Evolutionary conservation across 2,797 vertebrate genomes (phyloP), one percentile per base, ranked within the genome.

Genomic region (Anguilla obscura): DNA sequence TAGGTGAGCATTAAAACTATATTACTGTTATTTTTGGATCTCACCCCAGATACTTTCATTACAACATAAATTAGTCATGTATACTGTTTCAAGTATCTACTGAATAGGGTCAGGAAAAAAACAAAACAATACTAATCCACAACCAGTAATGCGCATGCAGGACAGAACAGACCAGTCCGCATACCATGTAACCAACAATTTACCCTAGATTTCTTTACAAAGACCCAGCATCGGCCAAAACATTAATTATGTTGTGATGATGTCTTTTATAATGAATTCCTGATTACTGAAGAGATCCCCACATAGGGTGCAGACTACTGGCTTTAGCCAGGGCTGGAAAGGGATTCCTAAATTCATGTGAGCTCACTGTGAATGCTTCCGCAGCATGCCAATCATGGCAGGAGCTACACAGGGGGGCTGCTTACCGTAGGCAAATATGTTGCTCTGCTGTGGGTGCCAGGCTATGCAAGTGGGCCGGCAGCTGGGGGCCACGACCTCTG

Each of bases 401-500:
- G 8, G 33, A 12, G 45, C n/a, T 18, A 21, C 52, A 56, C 9
- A 14, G 21, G 14, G 66, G 58, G 66, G 58, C 69, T 60, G 52
- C 95, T 96, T 97, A 99, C 98, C 98, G 87, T 98, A 95, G 88
- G 96, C 97, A 86, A 99, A 95, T 56, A 94, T 94, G 93, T 96
- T 97, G 86, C 93, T 97, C 91, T 97, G 96, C 90, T 97, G 95
- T 88, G 97, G 97, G 93, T 99, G 98, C 98, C 98, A 99, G 87
- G 95, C 91, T 87, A 97, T 90, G 82, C 96, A 94, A 86, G 98
- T 98, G 90, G 97, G 96, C 86, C 96, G 94, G 91, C 96, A 95
- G 88, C 91, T 92, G 89, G 94, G 94, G 92, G 93, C 93, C 88
- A 95, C 94, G 87, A 95, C 89, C 90, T 96, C 97, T 98, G 91